Evolutionary conservation across 1,140 invertebrate species (phyloP), one percentile per base, ranked within the genome.

Genomic region (Bacillus rossius): DNA sequence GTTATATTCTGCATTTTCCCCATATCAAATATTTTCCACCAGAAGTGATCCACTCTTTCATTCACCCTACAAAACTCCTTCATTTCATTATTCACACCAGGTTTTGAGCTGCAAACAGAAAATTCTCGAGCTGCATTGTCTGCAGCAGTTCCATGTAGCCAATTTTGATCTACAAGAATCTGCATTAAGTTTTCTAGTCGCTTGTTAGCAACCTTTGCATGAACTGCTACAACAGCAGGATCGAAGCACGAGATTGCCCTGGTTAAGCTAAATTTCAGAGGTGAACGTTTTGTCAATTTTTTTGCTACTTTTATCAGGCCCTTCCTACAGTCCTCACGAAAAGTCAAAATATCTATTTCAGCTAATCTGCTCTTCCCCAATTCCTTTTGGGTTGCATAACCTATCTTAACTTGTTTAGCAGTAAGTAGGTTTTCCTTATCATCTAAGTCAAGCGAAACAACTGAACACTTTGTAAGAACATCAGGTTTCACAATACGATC

Each of bases 231-330:
- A 34, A 34, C 29, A 34, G 29, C 29, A 34, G 60, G 61, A 56
- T 63, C 42, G 4, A 63, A 34, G 20, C 51, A 51, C 25, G 54
- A 34, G 23, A 63, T 34, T 19, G 48, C 61, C 54, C 56, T 51
- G 19, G 61, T 63, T 22, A 63, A 45, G n/a, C 41, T 16, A 41
- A 57, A 57, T 43, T 57, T 60, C 49, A 63, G 60, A 13, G 61
- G 59, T 22, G 60, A 59, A 45, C 51, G 51, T 23, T 58, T 45
- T 17, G 52, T n/a, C n/a, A 64, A 51, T 48, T 60, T 61, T 34
- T 59, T 16, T 29, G 43, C 51, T 51, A 61, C 59, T 43, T 17
- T 52, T 5, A 14, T 43, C 60, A 13, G 59, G n/a, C 19, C 43
- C 60, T 20, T 43, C 48, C 2, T 29, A 4, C 17, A 59, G 41